Conservation (phyloP, 2,888 invertebrate genomes). For the Pyrrhosoma nymphula region DNA sequence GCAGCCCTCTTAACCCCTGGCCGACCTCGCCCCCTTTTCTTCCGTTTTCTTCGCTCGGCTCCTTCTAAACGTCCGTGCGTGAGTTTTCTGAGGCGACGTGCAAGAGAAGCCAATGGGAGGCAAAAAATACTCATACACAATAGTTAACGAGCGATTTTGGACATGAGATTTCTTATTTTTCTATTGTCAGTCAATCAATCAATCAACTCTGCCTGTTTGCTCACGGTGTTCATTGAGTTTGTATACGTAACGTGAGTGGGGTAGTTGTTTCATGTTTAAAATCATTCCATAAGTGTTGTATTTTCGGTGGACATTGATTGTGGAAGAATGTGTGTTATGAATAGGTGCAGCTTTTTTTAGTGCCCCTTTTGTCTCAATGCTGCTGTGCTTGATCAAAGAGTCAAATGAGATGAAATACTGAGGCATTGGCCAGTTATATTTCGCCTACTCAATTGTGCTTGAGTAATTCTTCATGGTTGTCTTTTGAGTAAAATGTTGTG, state of each 20-base stretch:
- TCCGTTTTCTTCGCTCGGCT: neutral
- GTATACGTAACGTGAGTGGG: neutral
- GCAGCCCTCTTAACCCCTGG: neutral
- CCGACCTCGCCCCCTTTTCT: neutral
- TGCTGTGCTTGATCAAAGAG: neutral
- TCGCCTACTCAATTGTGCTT: neutral
- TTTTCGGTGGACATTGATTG: neutral
- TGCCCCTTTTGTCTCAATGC: neutral
- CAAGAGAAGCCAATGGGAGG: neutral
- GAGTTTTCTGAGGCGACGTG: neutral
- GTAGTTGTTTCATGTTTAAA: neutral
- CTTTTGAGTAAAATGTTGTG: neutral
- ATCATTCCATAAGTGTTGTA: slow-evolving; percentile 4
- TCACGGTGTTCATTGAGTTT: neutral
- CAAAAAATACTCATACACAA: neutral
- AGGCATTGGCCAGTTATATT: neutral
- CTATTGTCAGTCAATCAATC: slow-evolving; percentile 19
- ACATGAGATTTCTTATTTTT: slow-evolving; percentile 39
- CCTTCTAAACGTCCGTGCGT: neutral
- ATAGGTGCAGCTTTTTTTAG: neutral
- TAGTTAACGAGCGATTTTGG: neutral
- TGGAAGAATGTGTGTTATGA: neutral
- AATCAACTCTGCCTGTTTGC: slow-evolving; percentile 2
- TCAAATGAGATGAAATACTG: neutral
- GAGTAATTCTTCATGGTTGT: neutral